Evolutionary conservation across 2,113 vertebrate genomes (phyloP).

Genomic region (Lycaon pictus): DNA sequence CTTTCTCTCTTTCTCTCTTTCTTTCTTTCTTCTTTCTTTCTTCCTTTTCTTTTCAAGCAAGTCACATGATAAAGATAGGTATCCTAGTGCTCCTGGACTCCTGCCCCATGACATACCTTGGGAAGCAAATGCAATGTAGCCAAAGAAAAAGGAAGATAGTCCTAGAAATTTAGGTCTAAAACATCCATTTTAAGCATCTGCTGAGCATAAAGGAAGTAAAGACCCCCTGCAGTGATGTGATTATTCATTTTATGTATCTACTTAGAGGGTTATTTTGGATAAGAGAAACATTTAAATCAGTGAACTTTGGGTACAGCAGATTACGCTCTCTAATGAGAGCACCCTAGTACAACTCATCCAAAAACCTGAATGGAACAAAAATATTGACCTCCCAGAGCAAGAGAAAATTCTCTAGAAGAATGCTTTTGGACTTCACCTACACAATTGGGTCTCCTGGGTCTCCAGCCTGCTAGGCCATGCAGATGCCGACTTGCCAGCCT

Average conservation of each 20-base stretch:
- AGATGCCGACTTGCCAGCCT: background rate
- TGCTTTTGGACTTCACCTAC: background rate
- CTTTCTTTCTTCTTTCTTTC: no score
- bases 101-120: background rate
- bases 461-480: background rate
- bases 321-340: background rate
- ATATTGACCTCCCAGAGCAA: background rate
- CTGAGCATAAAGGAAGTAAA: background rate
- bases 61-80: background rate
- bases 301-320: background rate
- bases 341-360: background rate
- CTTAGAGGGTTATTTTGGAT: background rate
- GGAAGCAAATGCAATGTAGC: background rate
- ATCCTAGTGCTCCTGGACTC: no score
- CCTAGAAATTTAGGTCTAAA: background rate
- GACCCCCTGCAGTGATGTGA: background rate
- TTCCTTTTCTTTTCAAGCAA: background rate
- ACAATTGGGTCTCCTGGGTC: background rate
- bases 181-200: background rate
- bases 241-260: background rate
- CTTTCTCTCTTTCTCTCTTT: no score
- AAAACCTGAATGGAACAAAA: background rate
- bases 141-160: background rate
- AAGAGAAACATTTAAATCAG: background rate
- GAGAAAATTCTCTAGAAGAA: background rate